Evolutionary conservation across 2,113 vertebrate species (phyloP).

Genomic region (Puffinus mauretanicus): DNA sequence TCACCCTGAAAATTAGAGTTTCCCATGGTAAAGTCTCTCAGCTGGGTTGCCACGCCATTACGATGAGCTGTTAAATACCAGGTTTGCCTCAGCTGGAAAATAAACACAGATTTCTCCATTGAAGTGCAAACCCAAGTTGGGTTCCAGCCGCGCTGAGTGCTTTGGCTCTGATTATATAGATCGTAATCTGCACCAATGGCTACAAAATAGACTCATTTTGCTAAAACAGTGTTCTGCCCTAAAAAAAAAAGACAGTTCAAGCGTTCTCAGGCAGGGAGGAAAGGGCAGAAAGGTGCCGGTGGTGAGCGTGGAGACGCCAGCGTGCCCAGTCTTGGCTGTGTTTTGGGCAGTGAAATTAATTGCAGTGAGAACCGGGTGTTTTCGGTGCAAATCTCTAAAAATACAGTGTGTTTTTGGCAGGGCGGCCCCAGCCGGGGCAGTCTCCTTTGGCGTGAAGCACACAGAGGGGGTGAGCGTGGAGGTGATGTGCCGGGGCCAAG

Average conservation of each 20-base stretch:
- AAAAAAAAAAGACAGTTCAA: background rate
- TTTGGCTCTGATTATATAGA: background rate
- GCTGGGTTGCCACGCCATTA: accelerated
- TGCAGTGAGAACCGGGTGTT: accelerated
- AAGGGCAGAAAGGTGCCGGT: background rate
- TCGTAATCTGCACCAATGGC: accelerated
- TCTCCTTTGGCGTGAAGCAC: slow-evolving; percentile 82
- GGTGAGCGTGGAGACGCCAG: background rate
- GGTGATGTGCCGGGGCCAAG: slow-evolving; percentile 13
- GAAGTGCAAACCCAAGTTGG: accelerated
- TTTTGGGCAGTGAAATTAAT: background rate
- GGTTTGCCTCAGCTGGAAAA: background rate
- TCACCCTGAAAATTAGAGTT: background rate
- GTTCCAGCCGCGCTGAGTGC: background rate
- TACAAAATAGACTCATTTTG: background rate
- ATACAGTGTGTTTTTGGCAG: slow-evolving; percentile 16
- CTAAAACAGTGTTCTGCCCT: background rate
- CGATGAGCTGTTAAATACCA: background rate
- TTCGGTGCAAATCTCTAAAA: background rate
- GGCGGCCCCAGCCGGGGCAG: slow-evolving; percentile 77
- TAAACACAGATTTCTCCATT: background rate
- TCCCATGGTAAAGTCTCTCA: background rate
- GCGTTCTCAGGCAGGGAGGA: background rate
- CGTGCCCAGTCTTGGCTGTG: background rate
- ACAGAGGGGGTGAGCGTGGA: slow-evolving; percentile 72